Conservation (phyloP, 2,888 invertebrate genomes). For the Kryphioiulus occultus region DNA sequence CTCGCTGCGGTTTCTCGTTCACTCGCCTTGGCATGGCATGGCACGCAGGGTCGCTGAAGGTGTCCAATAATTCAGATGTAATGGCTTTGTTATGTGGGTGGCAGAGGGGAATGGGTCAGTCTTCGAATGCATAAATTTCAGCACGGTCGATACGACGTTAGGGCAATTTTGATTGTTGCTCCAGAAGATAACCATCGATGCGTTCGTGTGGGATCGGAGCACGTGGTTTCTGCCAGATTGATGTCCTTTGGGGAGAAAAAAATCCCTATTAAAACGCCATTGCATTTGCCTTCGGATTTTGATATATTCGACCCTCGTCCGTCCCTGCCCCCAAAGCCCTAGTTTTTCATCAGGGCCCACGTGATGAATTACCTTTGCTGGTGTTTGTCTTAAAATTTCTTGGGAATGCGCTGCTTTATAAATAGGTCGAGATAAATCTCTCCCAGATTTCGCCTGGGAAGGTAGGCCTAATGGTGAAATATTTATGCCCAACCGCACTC, state of each 20-base stretch:
- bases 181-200: neutral
- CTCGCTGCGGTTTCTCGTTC: neutral
- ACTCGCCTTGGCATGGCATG: neutral
- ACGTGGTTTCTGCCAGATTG: neutral
- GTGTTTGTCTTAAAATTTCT: conserved; percentile 19
- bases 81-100: neutral
- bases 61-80: neutral
- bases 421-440: neutral
- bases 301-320: neutral
- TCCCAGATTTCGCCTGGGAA: neutral
- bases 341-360: neutral
- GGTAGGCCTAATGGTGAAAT: neutral
- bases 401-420: neutral
- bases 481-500: neutral
- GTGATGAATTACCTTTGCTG: neutral
- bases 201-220: neutral
- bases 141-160: neutral
- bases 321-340: neutral
- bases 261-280: neutral
- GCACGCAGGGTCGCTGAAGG: neutral
- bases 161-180: neutral
- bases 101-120: neutral
- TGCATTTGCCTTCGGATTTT: neutral
- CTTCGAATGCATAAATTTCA: neutral
- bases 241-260: neutral